A percentile compares a stretch with the other conserved stretches of the same genome.
phyloP scores from a whole-genome alignment of 2,113 vertebrate genomes.

The Prionailurus viverrinus region DNA sequence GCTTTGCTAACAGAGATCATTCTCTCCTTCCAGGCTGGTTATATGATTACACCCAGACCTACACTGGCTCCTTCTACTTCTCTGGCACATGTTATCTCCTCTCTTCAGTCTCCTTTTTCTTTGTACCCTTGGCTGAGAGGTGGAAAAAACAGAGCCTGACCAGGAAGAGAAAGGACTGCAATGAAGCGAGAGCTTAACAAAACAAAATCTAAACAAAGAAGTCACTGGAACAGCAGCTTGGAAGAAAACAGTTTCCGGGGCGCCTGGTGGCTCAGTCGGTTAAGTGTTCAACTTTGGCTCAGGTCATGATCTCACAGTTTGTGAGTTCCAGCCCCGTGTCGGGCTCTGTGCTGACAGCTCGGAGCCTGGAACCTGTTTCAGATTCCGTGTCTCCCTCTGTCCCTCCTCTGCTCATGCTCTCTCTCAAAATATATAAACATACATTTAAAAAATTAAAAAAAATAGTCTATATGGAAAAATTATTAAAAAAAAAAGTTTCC shows the following conservation, averaged over 20 bases:
- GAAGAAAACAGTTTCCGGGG: not conserved
- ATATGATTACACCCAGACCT: constrained; percentile 95
- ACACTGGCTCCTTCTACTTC: constrained; percentile 94
- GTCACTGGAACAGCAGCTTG: not conserved
- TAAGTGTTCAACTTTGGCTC: no score
- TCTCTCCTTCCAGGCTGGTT: constrained; percentile 91
- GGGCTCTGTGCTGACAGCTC: no score
- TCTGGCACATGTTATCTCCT: constrained; percentile 94
- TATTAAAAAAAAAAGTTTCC: not conserved
- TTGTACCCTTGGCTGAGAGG: constrained; percentile 92
- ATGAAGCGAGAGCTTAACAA: not conserved
- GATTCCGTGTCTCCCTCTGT: no score
- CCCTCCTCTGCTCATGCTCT: no score
- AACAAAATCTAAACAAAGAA: constrained; percentile 56
- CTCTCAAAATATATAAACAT: no score
- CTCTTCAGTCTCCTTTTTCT: constrained; percentile 92
- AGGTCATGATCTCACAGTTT: no score
- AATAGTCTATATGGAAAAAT: no score
- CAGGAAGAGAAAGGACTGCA: constrained; percentile 42
- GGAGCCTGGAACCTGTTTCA: no score
- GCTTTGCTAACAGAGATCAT: constrained; percentile 55
- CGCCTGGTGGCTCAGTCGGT: no score
- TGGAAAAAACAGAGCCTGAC: constrained; percentile 86
- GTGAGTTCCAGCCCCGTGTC: no score
- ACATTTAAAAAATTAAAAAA: no score